Conservation (phyloP, 2,113 vertebrate genomes). For the Ploceus nigricollis region DNA sequence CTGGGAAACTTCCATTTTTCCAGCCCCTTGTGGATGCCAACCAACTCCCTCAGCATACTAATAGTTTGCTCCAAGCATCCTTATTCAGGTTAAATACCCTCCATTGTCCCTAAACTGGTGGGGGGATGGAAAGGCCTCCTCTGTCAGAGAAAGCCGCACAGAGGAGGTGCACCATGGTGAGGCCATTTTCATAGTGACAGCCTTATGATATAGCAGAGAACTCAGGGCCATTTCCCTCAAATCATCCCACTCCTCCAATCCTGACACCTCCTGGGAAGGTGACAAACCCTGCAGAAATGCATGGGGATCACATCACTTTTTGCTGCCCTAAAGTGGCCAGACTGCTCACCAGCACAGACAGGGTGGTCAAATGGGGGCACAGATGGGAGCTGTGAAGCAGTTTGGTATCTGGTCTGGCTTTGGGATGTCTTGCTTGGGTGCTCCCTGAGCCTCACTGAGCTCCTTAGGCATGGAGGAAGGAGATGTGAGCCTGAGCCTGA, state of each 20-base stretch:
- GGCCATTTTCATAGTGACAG: neutral
- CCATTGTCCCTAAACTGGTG: slow-evolving; percentile 2
- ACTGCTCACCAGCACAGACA: accelerated
- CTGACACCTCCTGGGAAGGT: neutral
- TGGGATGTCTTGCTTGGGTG: accelerated
- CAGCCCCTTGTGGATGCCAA: neutral
- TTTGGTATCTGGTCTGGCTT: neutral
- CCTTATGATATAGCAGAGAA: neutral
- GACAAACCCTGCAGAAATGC: accelerated
- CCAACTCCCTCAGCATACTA: slow-evolving; percentile 19
- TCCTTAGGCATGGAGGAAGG: neutral
- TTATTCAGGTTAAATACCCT: slow-evolving; percentile 36
- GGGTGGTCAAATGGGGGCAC: accelerated
- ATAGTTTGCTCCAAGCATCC: neutral
- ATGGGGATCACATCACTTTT: neutral
- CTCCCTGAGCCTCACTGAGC: neutral
- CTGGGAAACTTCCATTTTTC: neutral
- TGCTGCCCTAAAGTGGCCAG: neutral
- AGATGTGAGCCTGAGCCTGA: neutral
- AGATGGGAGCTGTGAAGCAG: neutral
- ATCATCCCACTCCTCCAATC: accelerated
- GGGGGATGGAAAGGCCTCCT: neutral
- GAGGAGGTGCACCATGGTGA: accelerated
- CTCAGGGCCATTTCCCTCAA: neutral
- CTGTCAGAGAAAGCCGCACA: accelerated